A percentile compares a stretch with the other conserved stretches of the same genome.
phyloP scores from a whole-genome alignment of 2,888 invertebrate genomes.

The Drosophila nr. perissopoda region DNA sequence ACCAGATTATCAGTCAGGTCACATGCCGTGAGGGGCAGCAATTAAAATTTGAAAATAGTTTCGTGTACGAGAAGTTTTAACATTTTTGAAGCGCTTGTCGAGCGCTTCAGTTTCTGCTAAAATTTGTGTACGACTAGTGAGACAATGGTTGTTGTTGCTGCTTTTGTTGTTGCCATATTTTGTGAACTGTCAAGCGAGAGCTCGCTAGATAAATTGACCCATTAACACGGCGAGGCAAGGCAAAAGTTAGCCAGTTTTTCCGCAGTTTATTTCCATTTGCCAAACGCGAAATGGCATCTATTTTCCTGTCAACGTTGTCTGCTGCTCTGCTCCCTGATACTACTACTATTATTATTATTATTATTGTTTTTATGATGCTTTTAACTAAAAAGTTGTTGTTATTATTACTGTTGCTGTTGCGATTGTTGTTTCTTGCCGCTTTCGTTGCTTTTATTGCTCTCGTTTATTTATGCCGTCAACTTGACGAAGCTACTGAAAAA shows the following conservation, averaged over 20 bases:
- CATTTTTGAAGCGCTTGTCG: conserved; percentile 42
- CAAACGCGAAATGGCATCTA: conserved; percentile 54
- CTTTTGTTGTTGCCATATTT: conserved; percentile 59
- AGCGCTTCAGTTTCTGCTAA: conserved; percentile 33
- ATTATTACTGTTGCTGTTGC: conserved; percentile 22
- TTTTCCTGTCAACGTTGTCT: conserved; percentile 40
- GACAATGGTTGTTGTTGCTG: conserved; percentile 18
- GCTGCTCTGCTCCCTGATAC: not conserved
- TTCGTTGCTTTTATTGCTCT: conserved; percentile 28
- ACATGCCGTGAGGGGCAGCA: conserved; percentile 58
- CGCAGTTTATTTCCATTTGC: conserved; percentile 55
- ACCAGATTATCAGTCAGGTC: conserved; percentile 20
- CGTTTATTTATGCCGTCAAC: conserved; percentile 55
- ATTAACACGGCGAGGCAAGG: conserved; percentile 63
- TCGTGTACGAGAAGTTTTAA: conserved; percentile 50
- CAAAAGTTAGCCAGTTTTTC: conserved; percentile 53
- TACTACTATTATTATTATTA: conserved; percentile 14
- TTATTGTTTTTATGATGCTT: conserved; percentile 31
- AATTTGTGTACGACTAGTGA: conserved; percentile 23
- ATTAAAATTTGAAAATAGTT: conserved; percentile 73
- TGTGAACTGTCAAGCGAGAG: conserved; percentile 59
- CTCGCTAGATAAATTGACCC: conserved; percentile 72
- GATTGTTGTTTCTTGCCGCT: conserved; percentile 7
- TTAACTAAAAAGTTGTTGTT: conserved; percentile 21
- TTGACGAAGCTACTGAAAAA: conserved; percentile 55